Evolutionary conservation across 2,888 invertebrate genomes (phyloP).

Genomic region (Zygogramma bicolorata): DNA sequence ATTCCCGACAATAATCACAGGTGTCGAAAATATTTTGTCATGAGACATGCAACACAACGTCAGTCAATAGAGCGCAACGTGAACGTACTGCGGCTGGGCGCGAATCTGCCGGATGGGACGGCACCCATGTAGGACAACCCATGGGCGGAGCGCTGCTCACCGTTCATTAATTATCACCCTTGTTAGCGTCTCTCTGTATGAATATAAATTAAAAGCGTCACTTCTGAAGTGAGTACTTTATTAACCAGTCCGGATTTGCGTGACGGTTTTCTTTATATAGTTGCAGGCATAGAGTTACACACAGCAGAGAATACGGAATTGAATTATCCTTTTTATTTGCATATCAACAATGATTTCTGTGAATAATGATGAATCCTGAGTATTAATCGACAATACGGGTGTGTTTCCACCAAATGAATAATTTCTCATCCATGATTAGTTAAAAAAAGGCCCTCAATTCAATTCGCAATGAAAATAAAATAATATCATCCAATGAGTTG

Average conservation of each 20-base stretch:
- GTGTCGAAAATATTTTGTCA: constrained; percentile 38
- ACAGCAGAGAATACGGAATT: background rate
- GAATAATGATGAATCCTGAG: too few species aligned
- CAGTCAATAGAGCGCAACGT: constrained; percentile 50
- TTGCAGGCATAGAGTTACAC: background rate
- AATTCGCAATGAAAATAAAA: too few species aligned
- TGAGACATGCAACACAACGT: constrained; percentile 43
- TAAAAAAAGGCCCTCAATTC: too few species aligned
- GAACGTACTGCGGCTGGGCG: constrained; percentile 51
- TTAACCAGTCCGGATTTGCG: constrained; percentile 34
- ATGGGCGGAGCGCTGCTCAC: constrained; percentile 56
- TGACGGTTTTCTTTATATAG: constrained; percentile 25
- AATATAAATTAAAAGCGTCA: constrained; percentile 42
- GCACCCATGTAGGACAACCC: constrained; percentile 53
- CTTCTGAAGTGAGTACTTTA: constrained; percentile 39
- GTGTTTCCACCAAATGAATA: too few species aligned
- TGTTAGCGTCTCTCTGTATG: constrained; percentile 54
- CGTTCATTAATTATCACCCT: constrained; percentile 62
- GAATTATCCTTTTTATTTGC: background rate
- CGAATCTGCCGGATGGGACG: constrained; percentile 55
- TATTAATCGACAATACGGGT: too few species aligned
- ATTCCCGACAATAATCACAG: constrained; percentile 42
- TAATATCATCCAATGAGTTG: too few species aligned
- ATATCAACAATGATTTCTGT: too few species aligned
- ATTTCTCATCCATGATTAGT: too few species aligned